These are phyloP conservation scores for Pampusana beccarii DNA, from an alignment of 2,113 vertebrate species.

Conservation along the genomic window DNA sequence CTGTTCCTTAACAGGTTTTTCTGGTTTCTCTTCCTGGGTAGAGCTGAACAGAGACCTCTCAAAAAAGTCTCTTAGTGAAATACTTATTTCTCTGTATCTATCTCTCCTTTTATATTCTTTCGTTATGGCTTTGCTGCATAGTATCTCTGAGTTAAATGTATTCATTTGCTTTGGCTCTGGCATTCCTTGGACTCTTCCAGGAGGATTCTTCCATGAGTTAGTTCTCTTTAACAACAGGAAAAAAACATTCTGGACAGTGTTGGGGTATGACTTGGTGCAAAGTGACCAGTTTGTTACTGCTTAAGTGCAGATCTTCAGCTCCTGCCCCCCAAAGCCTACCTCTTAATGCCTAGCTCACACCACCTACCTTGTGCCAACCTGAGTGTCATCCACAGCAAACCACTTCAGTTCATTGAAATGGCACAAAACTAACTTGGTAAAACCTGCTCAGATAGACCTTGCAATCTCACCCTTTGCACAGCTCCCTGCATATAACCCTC, in stretches of 20 bases:
- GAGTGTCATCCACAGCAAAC: background rate
- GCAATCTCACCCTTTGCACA: background rate
- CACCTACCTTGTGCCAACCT: background rate
- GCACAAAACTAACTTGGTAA: background rate
- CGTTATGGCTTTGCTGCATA: background rate
- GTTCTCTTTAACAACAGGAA: background rate
- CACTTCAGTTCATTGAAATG: background rate
- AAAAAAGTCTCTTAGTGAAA: background rate
- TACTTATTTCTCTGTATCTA: background rate
- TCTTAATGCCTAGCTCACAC: background rate
- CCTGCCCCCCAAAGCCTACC: background rate
- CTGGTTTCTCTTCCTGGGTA: background rate
- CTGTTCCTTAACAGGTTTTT: background rate
- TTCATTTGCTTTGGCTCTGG: background rate
- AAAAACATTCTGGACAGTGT: background rate
- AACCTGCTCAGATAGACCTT: background rate
- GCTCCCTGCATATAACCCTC: background rate
- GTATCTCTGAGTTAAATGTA: background rate
- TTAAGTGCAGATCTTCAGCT: background rate
- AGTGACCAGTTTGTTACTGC: background rate
- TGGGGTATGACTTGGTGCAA: background rate
- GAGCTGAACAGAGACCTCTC: background rate
- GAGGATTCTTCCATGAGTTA: background rate
- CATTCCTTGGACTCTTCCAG: background rate
- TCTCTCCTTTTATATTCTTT: background rate